These are phyloP conservation scores for Dysmachus trigonus DNA, from an alignment of 2,888 invertebrate genomes.

Conservation along the genomic window DNA sequence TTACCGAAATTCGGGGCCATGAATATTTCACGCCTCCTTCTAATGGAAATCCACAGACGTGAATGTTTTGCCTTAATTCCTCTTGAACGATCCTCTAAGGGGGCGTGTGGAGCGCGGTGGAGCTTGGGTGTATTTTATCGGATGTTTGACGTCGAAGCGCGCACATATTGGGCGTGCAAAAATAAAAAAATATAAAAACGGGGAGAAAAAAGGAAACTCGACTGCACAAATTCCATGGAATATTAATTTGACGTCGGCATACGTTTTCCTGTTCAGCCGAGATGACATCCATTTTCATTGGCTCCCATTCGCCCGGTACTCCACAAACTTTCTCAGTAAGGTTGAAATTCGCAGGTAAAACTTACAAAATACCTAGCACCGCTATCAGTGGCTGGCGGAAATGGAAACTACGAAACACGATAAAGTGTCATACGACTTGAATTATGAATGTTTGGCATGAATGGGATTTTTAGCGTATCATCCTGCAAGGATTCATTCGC, in stretches of 20 bases:
- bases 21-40: neutral
- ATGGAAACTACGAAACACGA: constrained; percentile 14
- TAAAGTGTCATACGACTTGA: neutral
- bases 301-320: neutral
- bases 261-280: constrained; percentile 8
- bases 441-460: constrained; percentile 5
- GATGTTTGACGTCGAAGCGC: neutral
- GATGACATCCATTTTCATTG: constrained; percentile 14
- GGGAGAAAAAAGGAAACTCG: neutral
- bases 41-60: constrained; percentile 33
- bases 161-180: neutral
- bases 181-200: too few relatives aligned
- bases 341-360: constrained; percentile 13
- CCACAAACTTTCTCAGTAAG: neutral
- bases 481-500: neutral
- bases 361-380: neutral
- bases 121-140: neutral
- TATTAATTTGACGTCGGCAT: constrained; percentile 11
- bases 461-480: neutral
- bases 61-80: constrained; percentile 17
- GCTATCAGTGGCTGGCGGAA: constrained; percentile 9
- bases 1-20: constrained; percentile 1
- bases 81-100: neutral
- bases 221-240: constrained; percentile 2
- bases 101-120: neutral